Conservation (phyloP, 2,113 vertebrate species). For the Haemorhous mexicanus region DNA sequence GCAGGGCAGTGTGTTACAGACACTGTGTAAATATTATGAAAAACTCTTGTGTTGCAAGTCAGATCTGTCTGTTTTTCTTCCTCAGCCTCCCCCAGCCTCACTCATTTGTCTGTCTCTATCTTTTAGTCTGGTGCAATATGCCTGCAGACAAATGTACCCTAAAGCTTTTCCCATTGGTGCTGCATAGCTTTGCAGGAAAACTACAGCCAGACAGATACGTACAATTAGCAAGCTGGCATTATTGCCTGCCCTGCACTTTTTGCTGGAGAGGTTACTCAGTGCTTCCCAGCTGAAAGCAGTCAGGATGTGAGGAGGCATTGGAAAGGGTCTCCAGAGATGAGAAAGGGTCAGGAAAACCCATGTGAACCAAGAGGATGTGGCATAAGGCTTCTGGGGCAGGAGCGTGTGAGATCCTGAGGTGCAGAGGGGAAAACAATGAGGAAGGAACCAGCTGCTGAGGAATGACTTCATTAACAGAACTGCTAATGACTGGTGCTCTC, state of each 20-base stretch:
- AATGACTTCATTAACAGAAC: neutral
- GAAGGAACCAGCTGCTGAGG: neutral
- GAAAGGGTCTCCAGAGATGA: neutral
- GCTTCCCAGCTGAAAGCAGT: neutral
- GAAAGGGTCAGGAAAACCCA: neutral
- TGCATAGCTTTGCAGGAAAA: neutral
- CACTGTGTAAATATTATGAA: neutral
- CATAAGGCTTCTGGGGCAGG: neutral
- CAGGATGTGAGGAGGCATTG: neutral
- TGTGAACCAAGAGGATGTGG: neutral
- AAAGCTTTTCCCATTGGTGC: neutral
- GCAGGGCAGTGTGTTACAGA: neutral
- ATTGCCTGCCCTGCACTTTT: neutral
- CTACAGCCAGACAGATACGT: rapidly evolving
- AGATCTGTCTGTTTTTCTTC: neutral
- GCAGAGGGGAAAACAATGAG: neutral
- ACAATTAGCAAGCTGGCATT: neutral
- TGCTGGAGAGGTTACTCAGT: neutral
- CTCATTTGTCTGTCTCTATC: neutral
- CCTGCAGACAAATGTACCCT: neutral
- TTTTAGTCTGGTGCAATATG: neutral
- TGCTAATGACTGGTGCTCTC: neutral
- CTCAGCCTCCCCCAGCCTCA: neutral
- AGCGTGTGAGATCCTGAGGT: rapidly evolving
- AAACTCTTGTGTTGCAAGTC: neutral